A percentile compares a stretch with the other conserved stretches of the same genome.
These are phyloP conservation scores for Ichneumoninae sp. DNA, from an alignment of 2,888 invertebrate species.

Conservation along the genomic window DNA sequence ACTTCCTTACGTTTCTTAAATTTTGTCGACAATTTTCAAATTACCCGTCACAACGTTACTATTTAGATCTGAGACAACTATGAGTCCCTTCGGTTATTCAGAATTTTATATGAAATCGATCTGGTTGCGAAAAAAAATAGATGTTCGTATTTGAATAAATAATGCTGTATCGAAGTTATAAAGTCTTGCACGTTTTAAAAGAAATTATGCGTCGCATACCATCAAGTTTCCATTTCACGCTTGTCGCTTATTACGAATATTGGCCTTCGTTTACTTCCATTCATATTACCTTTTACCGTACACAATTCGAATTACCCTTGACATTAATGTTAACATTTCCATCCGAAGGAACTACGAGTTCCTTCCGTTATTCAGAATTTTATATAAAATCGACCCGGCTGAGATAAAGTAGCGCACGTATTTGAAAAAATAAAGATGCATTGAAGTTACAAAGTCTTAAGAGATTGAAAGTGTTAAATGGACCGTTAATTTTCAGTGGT, in stretches of 20 bases:
- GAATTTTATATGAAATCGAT: background rate
- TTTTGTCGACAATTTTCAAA: background rate
- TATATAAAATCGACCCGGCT: background rate
- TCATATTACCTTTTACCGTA: background rate
- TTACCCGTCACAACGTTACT: too few species aligned
- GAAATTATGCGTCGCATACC: slow-evolving; percentile 36
- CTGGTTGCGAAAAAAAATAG: background rate
- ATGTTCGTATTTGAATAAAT: too few species aligned
- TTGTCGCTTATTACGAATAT: slow-evolving; percentile 20
- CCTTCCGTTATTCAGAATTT: background rate
- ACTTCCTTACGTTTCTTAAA: slow-evolving; percentile 41
- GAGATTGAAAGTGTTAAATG: too few species aligned
- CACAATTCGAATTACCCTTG: too few species aligned
- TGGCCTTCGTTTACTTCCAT: slow-evolving; percentile 15
- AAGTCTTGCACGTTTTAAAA: too few species aligned
- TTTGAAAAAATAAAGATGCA: too few species aligned
- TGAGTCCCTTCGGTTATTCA: background rate
- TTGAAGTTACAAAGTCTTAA: too few species aligned
- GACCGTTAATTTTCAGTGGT: slow-evolving; percentile 89
- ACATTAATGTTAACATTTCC: too few species aligned
- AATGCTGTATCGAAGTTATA: too few species aligned
- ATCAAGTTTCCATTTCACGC: slow-evolving; percentile 40
- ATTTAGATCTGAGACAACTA: too few species aligned
- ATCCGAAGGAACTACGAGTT: too few species aligned
- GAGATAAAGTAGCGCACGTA: too few species aligned